Base-by-base conservation (phyloP, 2,888 invertebrate genomes). In the Drosophila subquinaria region DNA sequence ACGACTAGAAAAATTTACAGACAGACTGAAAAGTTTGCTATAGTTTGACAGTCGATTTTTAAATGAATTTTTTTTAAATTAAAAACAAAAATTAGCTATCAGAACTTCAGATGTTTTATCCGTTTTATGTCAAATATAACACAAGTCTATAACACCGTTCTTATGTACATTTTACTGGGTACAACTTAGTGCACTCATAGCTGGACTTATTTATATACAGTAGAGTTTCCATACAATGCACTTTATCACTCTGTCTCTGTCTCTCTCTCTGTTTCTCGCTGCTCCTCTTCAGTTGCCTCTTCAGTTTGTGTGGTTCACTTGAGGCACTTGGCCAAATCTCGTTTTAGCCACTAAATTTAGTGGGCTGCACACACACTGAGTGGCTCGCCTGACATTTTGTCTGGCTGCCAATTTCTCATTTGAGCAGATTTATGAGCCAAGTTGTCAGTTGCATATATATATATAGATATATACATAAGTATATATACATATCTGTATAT, bases 401-500 rank as follows among this genome's bases (percentile, higher is more conserved):
- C 27, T 60, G 40, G 47, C 73, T 85, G 86, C 82, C 88, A 88
- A 88, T 85, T 85, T 68, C 76, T 85, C 79, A 79, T 55, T 47
- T 69, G 80, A 53, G 27, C 40, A 60, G 57, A 79, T 80, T 73
- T 85, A 83, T 88, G 86, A 70, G 67, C 83, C 76, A 72, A 72
- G 72, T 64, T 76, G 86, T 68, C 73, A 73, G 76, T 69, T 69
- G 45, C 55, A 42, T 38, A 45, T 36, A 45, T 20, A 1, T 17
- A 17, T 30, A 62, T n/a, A 56, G 17, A 36, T 33, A 57, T 42
- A 57, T n/a, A 60, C 20, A 43, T 8, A 11, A 4, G 38, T 23
- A 40, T 3, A 57, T 48, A 52, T 48, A 17, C 17, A 30, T 40
- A 53, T 50, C 27, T 60, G n/a, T 33, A 52, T 56, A 45, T 53